Evolutionary conservation across 1,140 invertebrate genomes (phyloP), one percentile per base, ranked within the genome.

Genomic region (Hyphantria cunea): DNA sequence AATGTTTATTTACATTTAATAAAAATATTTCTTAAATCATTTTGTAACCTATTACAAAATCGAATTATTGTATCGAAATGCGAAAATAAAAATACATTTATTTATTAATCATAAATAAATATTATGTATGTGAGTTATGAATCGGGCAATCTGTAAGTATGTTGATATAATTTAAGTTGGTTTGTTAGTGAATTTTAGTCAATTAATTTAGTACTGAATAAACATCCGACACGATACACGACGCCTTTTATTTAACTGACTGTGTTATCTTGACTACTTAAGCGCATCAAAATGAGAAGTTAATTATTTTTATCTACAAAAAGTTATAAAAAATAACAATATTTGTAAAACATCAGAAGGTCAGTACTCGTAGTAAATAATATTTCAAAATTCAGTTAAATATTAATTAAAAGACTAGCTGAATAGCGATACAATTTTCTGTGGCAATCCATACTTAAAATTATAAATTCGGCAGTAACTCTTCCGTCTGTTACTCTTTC

Each of bases 191-290:
- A 62, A 62, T 62, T 78, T 74, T 74, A 70, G 74, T 77, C 72
- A 78, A 78, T 78, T 78, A 75, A 70, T 74, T 77, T 72, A 69
- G 67, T 61, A 75, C 68, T 63, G 64, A 78, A 68, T 72, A 77
- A 73, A 66, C 70, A 72, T 72, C 73, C 75, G 73, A 78, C 75
- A 75, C 75, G 72, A 72, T 50, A 25, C 15, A 47, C 5, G 10
- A n/a, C 17, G 50, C 37, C 31, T 75, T 58, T 72, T 54, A 56
- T 66, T 65, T 10, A 39, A 39, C 9, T 39, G 7, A 3, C 7
- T 39, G 7, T 7, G 3, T 39, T 39, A 39, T 39, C n/a, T 39
- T 7, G 8, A 39, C n/a, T 3, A 25, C 17, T 25, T 25, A 25
- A 25, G 17, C 17, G 5, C 17, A 25, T 25, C 17, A 25, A 25